Evolutionary conservation across 2,113 vertebrate species (phyloP).

Genomic region (Hymenochirus boettgeri): DNA sequence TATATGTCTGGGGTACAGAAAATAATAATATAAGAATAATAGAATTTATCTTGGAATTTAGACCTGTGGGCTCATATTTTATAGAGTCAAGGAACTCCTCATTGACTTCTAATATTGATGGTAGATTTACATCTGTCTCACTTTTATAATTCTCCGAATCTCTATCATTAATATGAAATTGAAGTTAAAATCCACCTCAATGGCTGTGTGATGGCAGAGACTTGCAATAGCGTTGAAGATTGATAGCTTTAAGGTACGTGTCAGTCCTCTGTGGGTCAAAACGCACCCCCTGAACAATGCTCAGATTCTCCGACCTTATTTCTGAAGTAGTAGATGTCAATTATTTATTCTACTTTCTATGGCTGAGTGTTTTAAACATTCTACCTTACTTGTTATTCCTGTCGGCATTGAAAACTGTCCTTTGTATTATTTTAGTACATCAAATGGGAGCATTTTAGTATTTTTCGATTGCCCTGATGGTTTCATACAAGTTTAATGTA

Average conservation of each 20-base stretch:
- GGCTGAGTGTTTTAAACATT: slow-evolving; percentile 43
- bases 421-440: slow-evolving; percentile 44
- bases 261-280: slow-evolving; percentile 16
- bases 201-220: slow-evolving; percentile 29
- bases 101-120: too few relatives aligned
- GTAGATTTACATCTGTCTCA: slow-evolving; percentile 24
- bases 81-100: too few relatives aligned
- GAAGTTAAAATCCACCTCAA: slow-evolving; percentile 31
- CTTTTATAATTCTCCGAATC: slow-evolving; percentile 32
- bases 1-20: too few relatives aligned
- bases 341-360: slow-evolving; percentile 41
- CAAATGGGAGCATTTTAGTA: slow-evolving; percentile 44
- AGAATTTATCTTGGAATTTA: too few relatives aligned
- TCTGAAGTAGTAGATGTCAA: slow-evolving; percentile 38
- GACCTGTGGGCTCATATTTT: too few relatives aligned
- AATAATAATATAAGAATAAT: too few relatives aligned
- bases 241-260: slow-evolving; percentile 25
- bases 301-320: slow-evolving; percentile 42
- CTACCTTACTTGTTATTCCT: slow-evolving; percentile 41
- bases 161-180: slow-evolving; percentile 36
- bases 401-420: slow-evolving; percentile 33
- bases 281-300: slow-evolving; percentile 17
- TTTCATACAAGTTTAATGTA: slow-evolving; percentile 43
- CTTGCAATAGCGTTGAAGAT: slow-evolving; percentile 27
- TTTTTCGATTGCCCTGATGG: slow-evolving; percentile 43